phyloP scores from a whole-genome alignment of 2,888 invertebrate genomes.

The Drosophila gaucha region DNA sequence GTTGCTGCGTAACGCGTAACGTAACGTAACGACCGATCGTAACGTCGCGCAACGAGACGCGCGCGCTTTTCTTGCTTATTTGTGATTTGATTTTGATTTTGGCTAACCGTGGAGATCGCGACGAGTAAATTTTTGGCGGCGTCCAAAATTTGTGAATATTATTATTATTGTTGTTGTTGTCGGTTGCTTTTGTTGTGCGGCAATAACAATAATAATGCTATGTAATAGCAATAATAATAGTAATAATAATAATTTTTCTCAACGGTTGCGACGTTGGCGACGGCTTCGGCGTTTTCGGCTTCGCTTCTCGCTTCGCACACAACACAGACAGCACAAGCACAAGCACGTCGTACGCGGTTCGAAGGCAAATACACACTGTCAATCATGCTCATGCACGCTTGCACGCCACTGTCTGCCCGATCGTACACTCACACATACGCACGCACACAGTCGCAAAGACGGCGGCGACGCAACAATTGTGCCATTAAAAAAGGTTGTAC shows the following conservation, averaged over 20 bases:
- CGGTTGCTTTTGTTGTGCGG: slow-evolving; percentile 35
- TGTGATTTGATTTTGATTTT: slow-evolving; percentile 14
- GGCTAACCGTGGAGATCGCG: slow-evolving; percentile 42
- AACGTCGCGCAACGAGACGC: slow-evolving; percentile 55
- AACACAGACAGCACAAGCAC: slow-evolving; percentile 79
- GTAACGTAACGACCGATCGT: slow-evolving; percentile 56
- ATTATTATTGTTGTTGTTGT: slow-evolving; percentile 18
- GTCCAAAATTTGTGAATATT: slow-evolving; percentile 15
- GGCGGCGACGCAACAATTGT: slow-evolving; percentile 81
- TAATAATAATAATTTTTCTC: slow-evolving; percentile 60
- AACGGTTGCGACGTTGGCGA: slow-evolving; percentile 70
- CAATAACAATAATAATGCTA: slow-evolving; percentile 59
- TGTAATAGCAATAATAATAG: slow-evolving; percentile 55
- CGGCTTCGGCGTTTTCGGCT: slow-evolving; percentile 68
- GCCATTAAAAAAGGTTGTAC: slow-evolving; percentile 79
- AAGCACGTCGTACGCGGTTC: slow-evolving; percentile 85
- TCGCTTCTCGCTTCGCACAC: slow-evolving; percentile 73
- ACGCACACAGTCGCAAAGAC: slow-evolving; percentile 36
- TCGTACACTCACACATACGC: slow-evolving; percentile 56
- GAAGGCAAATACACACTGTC: slow-evolving; percentile 85
- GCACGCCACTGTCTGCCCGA: slow-evolving; percentile 56
- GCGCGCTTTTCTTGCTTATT: slow-evolving; percentile 41
- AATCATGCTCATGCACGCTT: slow-evolving; percentile 64
- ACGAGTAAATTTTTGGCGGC: slow-evolving; percentile 39
- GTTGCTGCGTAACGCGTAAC: slow-evolving; percentile 56